Base-by-base conservation (phyloP, 2,888 invertebrate genomes). In the Deladenus siricidicola region DNA sequence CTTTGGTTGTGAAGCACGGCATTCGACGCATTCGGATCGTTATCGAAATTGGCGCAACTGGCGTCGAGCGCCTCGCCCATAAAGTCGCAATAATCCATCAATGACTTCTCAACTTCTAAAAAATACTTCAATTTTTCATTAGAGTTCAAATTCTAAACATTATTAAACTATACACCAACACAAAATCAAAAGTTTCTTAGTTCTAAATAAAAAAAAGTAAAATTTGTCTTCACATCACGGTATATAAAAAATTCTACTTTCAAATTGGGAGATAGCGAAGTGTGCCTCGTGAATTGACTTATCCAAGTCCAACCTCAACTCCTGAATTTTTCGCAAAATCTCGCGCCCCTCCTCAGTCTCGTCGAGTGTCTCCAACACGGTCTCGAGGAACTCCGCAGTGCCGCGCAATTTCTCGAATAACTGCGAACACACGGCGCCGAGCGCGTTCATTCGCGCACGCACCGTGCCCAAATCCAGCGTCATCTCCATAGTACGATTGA, bases 401-500 rank as follows among this genome's bases (percentile, higher is more conserved):
- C 60, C 60, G 29, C 56, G 58, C 23, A 60, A 24, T 10, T 52
- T 56, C 14, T 56, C 56, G 44, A 60, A 60, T 19, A 60, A 19
- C 34, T 43, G 42, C 10, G 30, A 39, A 30, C 60, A 60, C 3
- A 53, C 39, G 30, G 30, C 39, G 23, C 53, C 30, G 3, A 53
- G 19, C 3, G 17, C 53, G 19, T 53, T 34, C 53, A 53, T 53
- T 39, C 39, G 39, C 29, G n/a, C 8, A n/a, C 29, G n/a, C 1
- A 53, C 39, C 6, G 53, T 34, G 17, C 34, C 42, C 1, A 53
- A 34, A 34, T 53, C 42, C 39, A 30, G 53, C 14, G 53, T 14
- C 4, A 53, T 39, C 21, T 53, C 53, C 1, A 39, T n/a, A 3
- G 53, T 53, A 10, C 19, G 29, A 17, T 53, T 53, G n/a, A 53